A percentile compares a stretch with the other conserved stretches of the same genome.
Conservation (phyloP, 1,140 invertebrate species). For the Uloborus diversus region DNA sequence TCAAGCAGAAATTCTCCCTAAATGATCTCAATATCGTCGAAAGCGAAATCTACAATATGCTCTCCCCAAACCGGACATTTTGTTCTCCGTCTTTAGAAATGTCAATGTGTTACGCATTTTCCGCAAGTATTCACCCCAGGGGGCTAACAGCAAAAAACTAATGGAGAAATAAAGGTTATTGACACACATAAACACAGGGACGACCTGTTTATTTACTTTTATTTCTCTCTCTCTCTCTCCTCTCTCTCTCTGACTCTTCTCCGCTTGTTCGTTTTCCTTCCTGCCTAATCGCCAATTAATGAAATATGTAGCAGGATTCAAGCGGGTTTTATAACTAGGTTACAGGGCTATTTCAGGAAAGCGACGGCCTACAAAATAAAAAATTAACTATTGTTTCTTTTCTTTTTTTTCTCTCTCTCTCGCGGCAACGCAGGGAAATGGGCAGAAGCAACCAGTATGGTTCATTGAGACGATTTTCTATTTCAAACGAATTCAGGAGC, state of each 20-base stretch:
- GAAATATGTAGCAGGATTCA: conserved; percentile 44
- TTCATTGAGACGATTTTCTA: too few relatives aligned
- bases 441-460: too few relatives aligned
- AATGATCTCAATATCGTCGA: too few relatives aligned
- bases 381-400: conserved; percentile 15
- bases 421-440: too few relatives aligned
- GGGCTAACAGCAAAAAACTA: too few relatives aligned
- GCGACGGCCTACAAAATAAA: conserved; percentile 15
- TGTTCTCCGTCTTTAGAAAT: too few relatives aligned
- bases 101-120: too few relatives aligned
- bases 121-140: too few relatives aligned
- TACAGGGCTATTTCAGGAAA: conserved; percentile 39
- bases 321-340: background rate
- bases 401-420: background rate
- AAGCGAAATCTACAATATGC: too few relatives aligned
- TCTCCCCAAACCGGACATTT: conserved; percentile 34
- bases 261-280: background rate
- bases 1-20: too few relatives aligned
- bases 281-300: conserved; percentile 31
- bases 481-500: too few relatives aligned
- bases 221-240: background rate
- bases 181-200: conserved; percentile 14
- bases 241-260: conserved; percentile 1
- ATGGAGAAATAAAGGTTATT: conserved; percentile 33
- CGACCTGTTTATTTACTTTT: conserved; percentile 18